Evolutionary conservation across 2,113 vertebrate genomes (phyloP), one percentile per base, ranked within the genome.

Genomic region (Heterotis niloticus): DNA sequence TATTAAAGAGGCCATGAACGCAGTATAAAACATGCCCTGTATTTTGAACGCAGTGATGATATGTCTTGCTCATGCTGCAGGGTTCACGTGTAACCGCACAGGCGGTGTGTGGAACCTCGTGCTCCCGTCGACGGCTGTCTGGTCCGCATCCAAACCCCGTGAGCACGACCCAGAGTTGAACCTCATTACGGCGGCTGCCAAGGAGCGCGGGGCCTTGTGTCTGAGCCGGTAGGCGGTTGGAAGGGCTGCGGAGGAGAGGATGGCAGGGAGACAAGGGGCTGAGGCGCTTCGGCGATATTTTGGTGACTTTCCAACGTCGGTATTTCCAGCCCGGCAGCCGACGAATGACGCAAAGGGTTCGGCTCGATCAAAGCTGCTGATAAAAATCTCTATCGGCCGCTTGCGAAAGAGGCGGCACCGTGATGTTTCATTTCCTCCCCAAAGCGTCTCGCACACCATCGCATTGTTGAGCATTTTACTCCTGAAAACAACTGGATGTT

Each of bases 141-240:
- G 96, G 96, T 94, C 85, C 82, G 75, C 86, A 89, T 96, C 98
- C 96, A 98, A 95, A 90, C 93, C 93, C 94, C 26, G 52, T 90
- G 88, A 93, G 95, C 92, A 93, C 98, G 97, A 99, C 97, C 97
- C 94, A 89, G 93, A 95, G 96, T 94, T 99, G 97, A 99, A 99
- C 97, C 95, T 94, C 91, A 96, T 96, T 95, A 95, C 96, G 95
- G 95, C 95, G 93, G 95, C 88, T 94, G 92, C 95, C 94, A 95
- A 94, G 94, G 91, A 94, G 94, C 84, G 86, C 81, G 89, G 89
- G 89, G 87, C 94, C 94, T 93, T 94, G 93, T 92, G 93, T 93
- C 93, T 93, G 93, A 93, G 93, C 93, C 64, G 5, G 64, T 85
- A 80, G 86, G 88, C 85, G 86, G 87, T 87, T 87, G 86, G 87